A percentile compares a stretch with the other conserved stretches of the same genome.
Conservation (phyloP, 2,113 vertebrate genomes). For the Oreochromis niloticus region DNA sequence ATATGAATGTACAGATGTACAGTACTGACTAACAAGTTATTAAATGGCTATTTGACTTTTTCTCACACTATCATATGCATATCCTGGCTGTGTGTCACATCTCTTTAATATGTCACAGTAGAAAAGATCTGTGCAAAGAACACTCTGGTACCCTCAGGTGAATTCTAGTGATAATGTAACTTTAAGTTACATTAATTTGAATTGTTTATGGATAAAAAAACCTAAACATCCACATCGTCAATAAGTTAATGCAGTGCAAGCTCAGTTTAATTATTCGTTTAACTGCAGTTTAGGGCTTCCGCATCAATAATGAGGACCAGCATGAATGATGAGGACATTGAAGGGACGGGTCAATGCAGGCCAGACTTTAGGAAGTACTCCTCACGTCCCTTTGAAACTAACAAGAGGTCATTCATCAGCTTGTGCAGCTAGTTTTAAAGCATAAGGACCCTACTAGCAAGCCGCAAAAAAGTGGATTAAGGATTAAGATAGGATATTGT, state of each 20-base stretch:
- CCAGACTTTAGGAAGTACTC: background rate
- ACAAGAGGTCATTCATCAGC: background rate
- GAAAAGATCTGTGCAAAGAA: background rate
- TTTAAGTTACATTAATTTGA: background rate
- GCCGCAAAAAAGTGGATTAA: background rate
- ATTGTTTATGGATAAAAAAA: background rate
- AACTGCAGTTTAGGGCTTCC: background rate
- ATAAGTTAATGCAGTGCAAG: background rate
- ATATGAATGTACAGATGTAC: background rate
- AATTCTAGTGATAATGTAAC: background rate
- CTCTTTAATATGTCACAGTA: background rate
- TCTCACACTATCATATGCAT: background rate
- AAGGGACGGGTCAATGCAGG: background rate
- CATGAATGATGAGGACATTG: background rate
- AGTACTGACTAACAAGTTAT: background rate
- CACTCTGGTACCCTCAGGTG: background rate
- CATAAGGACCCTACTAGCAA: background rate
- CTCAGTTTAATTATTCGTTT: background rate
- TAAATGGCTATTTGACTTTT: background rate
- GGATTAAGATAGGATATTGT: background rate
- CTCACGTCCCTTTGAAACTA: accelerated
- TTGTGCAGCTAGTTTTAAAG: background rate
- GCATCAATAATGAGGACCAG: background rate
- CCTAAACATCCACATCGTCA: background rate
- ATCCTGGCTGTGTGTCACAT: background rate